These are phyloP conservation scores for Drosophila kikkawai DNA, from an alignment of 1,140 invertebrate species.

Conservation along the genomic window DNA sequence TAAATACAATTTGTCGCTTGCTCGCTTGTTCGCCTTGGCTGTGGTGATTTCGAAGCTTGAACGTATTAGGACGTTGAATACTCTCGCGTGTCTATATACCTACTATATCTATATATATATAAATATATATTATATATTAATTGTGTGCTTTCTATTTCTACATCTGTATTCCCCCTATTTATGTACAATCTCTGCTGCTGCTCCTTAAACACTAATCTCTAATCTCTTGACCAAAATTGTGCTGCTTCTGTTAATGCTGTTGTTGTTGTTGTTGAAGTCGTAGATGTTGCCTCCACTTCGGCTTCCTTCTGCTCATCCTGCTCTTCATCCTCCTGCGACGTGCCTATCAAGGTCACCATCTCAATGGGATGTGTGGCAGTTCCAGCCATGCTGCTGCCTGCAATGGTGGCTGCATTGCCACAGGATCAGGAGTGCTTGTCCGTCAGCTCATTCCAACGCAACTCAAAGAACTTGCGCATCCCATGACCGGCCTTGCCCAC, in stretches of 20 bases:
- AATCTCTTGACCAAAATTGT: slow-evolving; percentile 75
- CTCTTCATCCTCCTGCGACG: slow-evolving; percentile 12
- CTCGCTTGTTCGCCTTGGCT: slow-evolving; percentile 42
- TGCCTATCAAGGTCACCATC: slow-evolving; percentile 25
- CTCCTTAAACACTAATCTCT: slow-evolving; percentile 7
- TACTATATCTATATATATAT: slow-evolving; percentile 26
- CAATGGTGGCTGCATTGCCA: not conserved
- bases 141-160: slow-evolving; percentile 43
- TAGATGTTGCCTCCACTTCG: not conserved
- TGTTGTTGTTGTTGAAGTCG: not conserved
- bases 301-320: slow-evolving; percentile 2
- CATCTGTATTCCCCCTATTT: slow-evolving; percentile 36
- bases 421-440: slow-evolving; percentile 84
- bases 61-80: slow-evolving; percentile 61
- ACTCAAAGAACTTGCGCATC: slow-evolving; percentile 96
- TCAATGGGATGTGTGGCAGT: slow-evolving; percentile 38
- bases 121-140: slow-evolving; percentile 36
- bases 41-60: slow-evolving; percentile 35
- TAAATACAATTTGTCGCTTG: slow-evolving; percentile 47
- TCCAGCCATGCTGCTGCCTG: slow-evolving; percentile 15
- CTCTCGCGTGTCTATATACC: slow-evolving; percentile 42
- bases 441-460: slow-evolving; percentile 91
- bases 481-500: slow-evolving; percentile 97
- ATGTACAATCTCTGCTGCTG: slow-evolving; percentile 57
- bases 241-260: slow-evolving; percentile 62